Conservation (phyloP, 2,888 invertebrate genomes). For the Caenorhabditis panamensis region DNA sequence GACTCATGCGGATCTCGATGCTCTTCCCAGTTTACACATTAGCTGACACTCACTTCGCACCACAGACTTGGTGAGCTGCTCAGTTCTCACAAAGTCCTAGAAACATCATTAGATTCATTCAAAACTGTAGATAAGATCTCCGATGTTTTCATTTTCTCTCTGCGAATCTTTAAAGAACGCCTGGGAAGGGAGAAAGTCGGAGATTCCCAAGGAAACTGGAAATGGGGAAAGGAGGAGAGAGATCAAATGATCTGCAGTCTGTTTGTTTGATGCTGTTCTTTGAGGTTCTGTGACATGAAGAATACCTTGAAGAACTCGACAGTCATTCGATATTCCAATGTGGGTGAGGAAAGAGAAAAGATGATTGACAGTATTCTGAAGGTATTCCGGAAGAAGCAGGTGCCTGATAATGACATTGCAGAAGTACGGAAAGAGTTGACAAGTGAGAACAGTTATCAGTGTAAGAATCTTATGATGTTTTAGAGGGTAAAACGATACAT, state of each 20-base stretch:
- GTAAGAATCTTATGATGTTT: neutral
- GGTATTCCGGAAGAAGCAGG: constrained; percentile 21
- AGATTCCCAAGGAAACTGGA: no score
- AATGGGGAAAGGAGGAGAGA: neutral
- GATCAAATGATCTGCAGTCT: neutral
- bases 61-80: constrained; percentile 31
- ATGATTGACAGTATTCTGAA: constrained; percentile 38
- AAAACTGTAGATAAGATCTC: constrained; percentile 18
- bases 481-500: constrained; percentile 36
- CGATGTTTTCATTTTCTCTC: neutral
- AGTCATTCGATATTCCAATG: constrained; percentile 23
- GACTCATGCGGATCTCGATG: constrained; percentile 39
- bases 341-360: constrained; percentile 9
- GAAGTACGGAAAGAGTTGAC: constrained; percentile 28
- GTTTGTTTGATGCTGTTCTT: neutral
- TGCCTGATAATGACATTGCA: constrained; percentile 28
- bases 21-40: constrained; percentile 45
- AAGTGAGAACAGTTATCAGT: neutral
- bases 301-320: constrained; percentile 31
- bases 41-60: constrained; percentile 41
- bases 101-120: no score
- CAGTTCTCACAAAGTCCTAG: no score
- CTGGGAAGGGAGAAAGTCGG: neutral
- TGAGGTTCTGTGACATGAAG: constrained; percentile 54
- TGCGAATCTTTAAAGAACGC: constrained; percentile 5